Evolutionary conservation across 2,888 invertebrate species (phyloP).

Genomic region (Mythimna impura): DNA sequence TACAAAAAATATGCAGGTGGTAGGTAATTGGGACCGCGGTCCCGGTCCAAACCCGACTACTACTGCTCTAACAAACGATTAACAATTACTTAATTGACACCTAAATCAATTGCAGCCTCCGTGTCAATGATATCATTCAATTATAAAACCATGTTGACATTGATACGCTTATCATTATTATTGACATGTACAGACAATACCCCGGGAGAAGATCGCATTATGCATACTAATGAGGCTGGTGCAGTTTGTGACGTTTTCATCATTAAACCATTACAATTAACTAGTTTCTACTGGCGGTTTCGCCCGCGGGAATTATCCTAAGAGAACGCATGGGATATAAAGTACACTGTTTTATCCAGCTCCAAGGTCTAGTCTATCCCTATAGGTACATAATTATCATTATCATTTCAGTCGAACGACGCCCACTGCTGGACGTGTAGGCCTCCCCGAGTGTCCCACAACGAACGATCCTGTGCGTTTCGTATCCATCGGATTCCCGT

Average conservation of each 20-base stretch:
- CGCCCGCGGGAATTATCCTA: not conserved
- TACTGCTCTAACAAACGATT: no score
- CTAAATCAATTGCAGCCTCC: not conserved
- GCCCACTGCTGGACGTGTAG: no score
- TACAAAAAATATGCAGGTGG: no score
- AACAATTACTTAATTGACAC: slow-evolving; percentile 17
- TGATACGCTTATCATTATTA: slow-evolving; percentile 59
- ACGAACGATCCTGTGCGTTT: no score
- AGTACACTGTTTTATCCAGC: not conserved
- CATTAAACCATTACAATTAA: not conserved
- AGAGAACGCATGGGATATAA: not conserved
- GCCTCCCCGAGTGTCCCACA: no score
- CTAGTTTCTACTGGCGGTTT: not conserved
- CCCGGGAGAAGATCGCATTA: slow-evolving; percentile 26
- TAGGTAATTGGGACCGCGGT: no score
- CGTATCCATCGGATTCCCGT: no score
- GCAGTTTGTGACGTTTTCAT: slow-evolving; percentile 18
- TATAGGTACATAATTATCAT: no score
- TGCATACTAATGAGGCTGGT: slow-evolving; percentile 56
- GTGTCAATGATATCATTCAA: slow-evolving; percentile 60
- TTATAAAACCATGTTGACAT: slow-evolving; percentile 62
- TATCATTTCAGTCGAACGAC: no score
- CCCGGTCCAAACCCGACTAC: no score
- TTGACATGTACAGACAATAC: slow-evolving; percentile 51
- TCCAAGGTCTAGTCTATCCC: not conserved